A percentile compares a stretch with the other conserved stretches of the same genome.
Evolutionary conservation across 1,140 invertebrate species (phyloP).

Genomic region (Eupristina koningsbergeri): DNA sequence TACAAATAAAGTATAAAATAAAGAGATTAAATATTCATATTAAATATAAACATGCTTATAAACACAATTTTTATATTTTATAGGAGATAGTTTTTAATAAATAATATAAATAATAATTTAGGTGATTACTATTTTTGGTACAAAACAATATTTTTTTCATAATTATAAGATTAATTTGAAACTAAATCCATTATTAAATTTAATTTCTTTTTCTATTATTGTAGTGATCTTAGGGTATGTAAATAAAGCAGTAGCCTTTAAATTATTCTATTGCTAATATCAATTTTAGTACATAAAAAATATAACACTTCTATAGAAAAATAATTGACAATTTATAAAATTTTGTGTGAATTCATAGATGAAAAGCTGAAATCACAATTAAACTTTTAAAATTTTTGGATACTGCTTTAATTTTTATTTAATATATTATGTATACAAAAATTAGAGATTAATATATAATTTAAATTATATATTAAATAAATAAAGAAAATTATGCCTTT

Average conservation of each 20-base stretch:
- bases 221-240: not conserved
- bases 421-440: too few species aligned
- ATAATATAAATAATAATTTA: not conserved
- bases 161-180: not conserved
- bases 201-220: not conserved
- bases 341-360: too few species aligned
- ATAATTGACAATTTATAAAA: too few species aligned
- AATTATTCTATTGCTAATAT: too few species aligned
- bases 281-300: too few species aligned
- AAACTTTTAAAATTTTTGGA: too few species aligned
- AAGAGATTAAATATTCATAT: not conserved
- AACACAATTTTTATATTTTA: not conserved
- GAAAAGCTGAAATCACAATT: too few species aligned
- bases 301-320: too few species aligned
- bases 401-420: too few species aligned
- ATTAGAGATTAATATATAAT: too few species aligned
- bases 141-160: not conserved
- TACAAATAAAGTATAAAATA: not conserved
- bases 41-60: not conserved
- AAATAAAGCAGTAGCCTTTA: not conserved
- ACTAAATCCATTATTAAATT: not conserved
- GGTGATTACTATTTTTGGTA: not conserved
- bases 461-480: too few species aligned
- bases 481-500: too few species aligned
- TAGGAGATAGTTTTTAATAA: not conserved